Percentiles rank a stretch among this genome's conserved stretches.
Evolutionary conservation across 1,140 invertebrate genomes (phyloP).

Genomic region (Oppia nitens): DNA sequence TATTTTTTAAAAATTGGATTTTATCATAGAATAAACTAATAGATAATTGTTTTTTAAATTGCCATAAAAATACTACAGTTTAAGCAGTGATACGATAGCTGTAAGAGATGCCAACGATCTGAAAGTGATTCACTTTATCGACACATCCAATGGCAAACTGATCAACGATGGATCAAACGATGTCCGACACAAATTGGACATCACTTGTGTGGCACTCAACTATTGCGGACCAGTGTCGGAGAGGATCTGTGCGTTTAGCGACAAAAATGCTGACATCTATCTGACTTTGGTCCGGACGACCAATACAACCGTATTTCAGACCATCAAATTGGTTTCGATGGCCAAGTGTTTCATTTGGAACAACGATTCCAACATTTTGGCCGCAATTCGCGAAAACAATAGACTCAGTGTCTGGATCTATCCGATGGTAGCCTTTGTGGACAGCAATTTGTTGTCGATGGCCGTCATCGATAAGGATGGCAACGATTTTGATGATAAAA

Average conservation of each 20-base stretch:
- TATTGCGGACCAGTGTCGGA: slow-evolving; percentile 51
- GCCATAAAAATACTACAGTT: slow-evolving; percentile 22
- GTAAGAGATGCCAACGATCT: slow-evolving; percentile 60
- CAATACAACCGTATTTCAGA: slow-evolving; percentile 34
- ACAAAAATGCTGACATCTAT: slow-evolving; percentile 61
- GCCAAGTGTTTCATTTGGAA: slow-evolving; percentile 65
- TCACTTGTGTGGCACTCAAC: slow-evolving; percentile 55
- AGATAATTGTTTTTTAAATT: not conserved
- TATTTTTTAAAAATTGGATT: too few species aligned
- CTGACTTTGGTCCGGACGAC: slow-evolving; percentile 47
- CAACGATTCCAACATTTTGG: slow-evolving; percentile 60
- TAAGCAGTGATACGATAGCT: slow-evolving; percentile 66
- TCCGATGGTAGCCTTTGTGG: slow-evolving; percentile 52
- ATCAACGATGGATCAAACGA: slow-evolving; percentile 37
- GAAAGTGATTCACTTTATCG: slow-evolving; percentile 71
- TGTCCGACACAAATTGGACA: slow-evolving; percentile 36
- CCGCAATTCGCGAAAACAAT: slow-evolving; percentile 54
- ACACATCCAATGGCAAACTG: slow-evolving; percentile 44
- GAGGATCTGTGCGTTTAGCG: slow-evolving; percentile 56
- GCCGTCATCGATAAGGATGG: slow-evolving; percentile 46
- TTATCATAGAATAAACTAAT: not conserved
- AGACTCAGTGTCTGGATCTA: slow-evolving; percentile 70
- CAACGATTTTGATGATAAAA: slow-evolving; percentile 37
- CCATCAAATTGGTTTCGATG: slow-evolving; percentile 58
- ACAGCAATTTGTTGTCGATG: slow-evolving; percentile 47